Base-by-base conservation (phyloP, 37 sponge, comb jelly and placozoan genomes). In the Tethya wilhelma region DNA sequence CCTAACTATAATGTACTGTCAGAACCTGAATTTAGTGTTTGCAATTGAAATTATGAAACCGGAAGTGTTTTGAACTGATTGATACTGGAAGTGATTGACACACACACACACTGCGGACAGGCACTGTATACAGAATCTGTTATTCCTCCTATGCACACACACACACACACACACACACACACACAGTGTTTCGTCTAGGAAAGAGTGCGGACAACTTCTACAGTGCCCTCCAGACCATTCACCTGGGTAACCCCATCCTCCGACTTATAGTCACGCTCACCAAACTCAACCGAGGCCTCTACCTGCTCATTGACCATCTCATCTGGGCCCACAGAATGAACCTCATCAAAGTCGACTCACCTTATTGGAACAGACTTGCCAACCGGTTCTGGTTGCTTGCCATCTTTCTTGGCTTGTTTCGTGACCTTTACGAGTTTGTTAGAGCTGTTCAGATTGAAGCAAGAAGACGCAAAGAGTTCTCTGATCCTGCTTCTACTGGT, bases 171-270 rank as follows among this genome's bases (percentile, higher is more conserved):
- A 20, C 64, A 20, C 64, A 63, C 30, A 63, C 64, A 14, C 64
- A 29, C 64, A 30, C 78, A 95, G 96, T 88, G 74, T 95, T 95
- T 74, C 57, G 89, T 3, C 53, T 95, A 6, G 96, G 96, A 6
- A 91, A 79, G 79, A 91, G 96, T 68, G 29, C 83, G 1, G 92
- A 83, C 38, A 81, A 79, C 28, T 67, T 95, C 53, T 84, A 74
- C 2, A 70, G 37, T 44, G 89, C 96, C 6, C 42, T 83, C 30
- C 73, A 83, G 59, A 85, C 91, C 12, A 64, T 95, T 53, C 91
- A 91, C 73, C 81, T 89, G 22, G 30, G 38, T 4, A 79, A 89
- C 42, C 84, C 86, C 0, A 26, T 89, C 11, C 77, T 86, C 0
- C 75, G 92, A 26, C 38, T 89, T 28, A 36, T 84, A 12, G 63